Evolutionary conservation across 1,140 invertebrate species (phyloP), one percentile per base, ranked within the genome.

Genomic region (Panulirus ornatus): DNA sequence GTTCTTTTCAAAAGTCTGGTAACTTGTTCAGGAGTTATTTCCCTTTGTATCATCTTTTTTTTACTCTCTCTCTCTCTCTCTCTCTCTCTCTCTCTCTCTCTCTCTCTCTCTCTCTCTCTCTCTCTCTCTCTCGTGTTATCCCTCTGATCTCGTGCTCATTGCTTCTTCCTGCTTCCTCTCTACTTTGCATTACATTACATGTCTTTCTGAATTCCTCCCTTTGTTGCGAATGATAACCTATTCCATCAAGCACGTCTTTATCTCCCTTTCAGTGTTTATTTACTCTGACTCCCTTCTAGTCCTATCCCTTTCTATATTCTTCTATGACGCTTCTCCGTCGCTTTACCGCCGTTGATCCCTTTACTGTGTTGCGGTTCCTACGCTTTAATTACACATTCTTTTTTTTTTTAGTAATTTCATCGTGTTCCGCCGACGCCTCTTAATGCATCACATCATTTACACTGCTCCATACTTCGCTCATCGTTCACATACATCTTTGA

Each of bases 1-100:
- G 14, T 47, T 47, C 44, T 47, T 47, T 47, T 47, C 14, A 47
- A 5, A 11, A 5, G 44, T 47, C 44, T 47, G 5, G 44, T 47
- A 47, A 47, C 44, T 14, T n/a, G 34, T 36, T 9, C 16, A 75
- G 16, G 16, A 27, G 30, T 30, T 14, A 34, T 73, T 73, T 36
- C 70, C 30, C 3, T 2, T 30, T 36, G 14, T 36, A 73, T 36
- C 5, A 36, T 36, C 14, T 16, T 40, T 36, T 40, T 75, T 40
- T 3, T 40, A 2, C 11, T 11, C 34, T 36, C 34, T 38, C 34
- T 75, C 34, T 75, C 71, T 75, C 34, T 75, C 27, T 75, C 71
- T 75, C 71, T 75, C 71, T 75, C 71, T 75, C 71, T 75, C 71
- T 75, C 71, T 75, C 71, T 75, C 71, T 75, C 71, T 75, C 71